Conservation (phyloP, 2,888 invertebrate species). For the Penaeus monodon region DNA sequence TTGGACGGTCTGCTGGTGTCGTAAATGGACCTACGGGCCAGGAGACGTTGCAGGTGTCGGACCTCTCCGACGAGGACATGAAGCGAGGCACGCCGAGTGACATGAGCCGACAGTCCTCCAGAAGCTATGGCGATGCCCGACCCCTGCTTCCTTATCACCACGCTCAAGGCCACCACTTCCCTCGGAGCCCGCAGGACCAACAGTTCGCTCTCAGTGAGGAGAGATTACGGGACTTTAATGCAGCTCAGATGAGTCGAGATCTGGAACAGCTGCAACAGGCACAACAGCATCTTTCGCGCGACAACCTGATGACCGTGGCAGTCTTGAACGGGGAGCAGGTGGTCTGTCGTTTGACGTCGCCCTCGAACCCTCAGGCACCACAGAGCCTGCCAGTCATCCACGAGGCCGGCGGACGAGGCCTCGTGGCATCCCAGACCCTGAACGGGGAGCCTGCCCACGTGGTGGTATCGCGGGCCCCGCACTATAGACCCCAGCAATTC, state of each 20-base stretch:
- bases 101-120: conserved; percentile 79
- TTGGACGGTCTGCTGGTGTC: conserved; percentile 42
- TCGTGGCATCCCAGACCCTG: conserved; percentile 48
- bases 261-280: conserved; percentile 62
- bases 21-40: conserved; percentile 39
- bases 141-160: conserved; percentile 70
- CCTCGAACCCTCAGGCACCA: conserved; percentile 56
- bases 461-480: conserved; percentile 55
- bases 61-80: conserved; percentile 84
- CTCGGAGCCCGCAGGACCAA: conserved; percentile 46
- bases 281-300: conserved; percentile 61
- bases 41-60: conserved; percentile 80
- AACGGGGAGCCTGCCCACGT: conserved; percentile 63
- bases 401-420: conserved; percentile 43
- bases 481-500: conserved; percentile 52
- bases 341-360: conserved; percentile 63
- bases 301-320: conserved; percentile 64
- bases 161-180: conserved; percentile 46
- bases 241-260: conserved; percentile 63
- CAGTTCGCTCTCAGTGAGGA: conserved; percentile 63
- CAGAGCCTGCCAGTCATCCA: conserved; percentile 61
- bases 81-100: conserved; percentile 75
- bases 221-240: conserved; percentile 63
- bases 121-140: conserved; percentile 85
- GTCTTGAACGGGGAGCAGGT: conserved; percentile 65